A percentile compares a stretch with the other conserved stretches of the same genome.
phyloP scores from a whole-genome alignment of 2,113 vertebrate genomes.

The Xenotilapia longispinis region DNA sequence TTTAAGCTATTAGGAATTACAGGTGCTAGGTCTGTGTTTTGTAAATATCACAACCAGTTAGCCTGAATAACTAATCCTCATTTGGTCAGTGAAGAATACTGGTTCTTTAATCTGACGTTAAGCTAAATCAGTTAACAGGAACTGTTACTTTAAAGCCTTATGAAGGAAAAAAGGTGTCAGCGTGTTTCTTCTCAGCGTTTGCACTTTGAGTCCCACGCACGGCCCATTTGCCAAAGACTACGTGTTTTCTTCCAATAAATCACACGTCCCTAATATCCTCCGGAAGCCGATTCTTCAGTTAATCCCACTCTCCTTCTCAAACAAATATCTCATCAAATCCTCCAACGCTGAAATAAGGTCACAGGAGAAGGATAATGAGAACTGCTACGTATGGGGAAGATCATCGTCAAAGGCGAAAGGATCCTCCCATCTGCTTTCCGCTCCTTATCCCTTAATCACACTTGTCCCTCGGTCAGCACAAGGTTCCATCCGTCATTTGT shows the following conservation, averaged over 20 bases:
- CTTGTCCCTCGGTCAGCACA: conserved; percentile 17
- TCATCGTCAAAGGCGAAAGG: conserved; percentile 2
- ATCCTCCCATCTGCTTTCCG: conserved; percentile 47
- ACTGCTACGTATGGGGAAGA: conserved; percentile 38
- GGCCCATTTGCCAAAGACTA: not conserved
- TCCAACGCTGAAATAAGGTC: conserved; percentile 52
- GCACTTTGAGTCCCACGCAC: not conserved
- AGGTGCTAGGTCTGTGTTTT: not conserved
- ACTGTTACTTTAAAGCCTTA: not conserved
- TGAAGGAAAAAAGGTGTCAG: not conserved
- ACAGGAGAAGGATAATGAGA: conserved; percentile 60
- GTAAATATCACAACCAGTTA: not conserved
- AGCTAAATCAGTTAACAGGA: not conserved
- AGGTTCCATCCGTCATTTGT: conserved; percentile 31
- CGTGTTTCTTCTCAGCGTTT: not conserved
- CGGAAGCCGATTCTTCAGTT: conserved; percentile 6
- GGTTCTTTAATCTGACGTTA: not conserved
- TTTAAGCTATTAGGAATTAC: not conserved
- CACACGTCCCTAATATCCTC: not conserved
- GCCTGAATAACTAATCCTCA: not conserved
- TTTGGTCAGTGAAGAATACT: not conserved
- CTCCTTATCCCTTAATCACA: conserved; percentile 50
- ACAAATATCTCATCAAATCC: conserved; percentile 57
- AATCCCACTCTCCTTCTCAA: conserved; percentile 31
- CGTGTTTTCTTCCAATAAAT: not conserved